phyloP scores from a whole-genome alignment of 2,888 invertebrate species.

The Dryococelus australis region DNA sequence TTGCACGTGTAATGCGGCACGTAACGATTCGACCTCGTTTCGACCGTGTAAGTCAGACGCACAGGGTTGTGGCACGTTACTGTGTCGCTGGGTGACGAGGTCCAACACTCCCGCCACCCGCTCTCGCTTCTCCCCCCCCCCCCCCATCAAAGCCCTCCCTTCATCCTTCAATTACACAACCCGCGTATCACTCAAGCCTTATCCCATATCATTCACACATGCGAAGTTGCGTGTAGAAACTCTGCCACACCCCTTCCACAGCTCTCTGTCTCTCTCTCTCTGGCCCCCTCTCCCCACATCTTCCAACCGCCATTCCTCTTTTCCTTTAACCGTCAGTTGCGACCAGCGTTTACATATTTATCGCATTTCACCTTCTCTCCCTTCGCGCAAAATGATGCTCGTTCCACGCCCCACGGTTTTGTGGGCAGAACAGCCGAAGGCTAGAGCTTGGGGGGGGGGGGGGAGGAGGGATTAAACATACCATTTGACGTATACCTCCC shows the following conservation, averaged over 20 bases:
- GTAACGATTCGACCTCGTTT: neutral
- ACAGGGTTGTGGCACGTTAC: neutral
- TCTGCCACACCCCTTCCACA: slow-evolving; percentile 17
- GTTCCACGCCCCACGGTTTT: neutral
- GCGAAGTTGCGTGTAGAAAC: slow-evolving; percentile 18
- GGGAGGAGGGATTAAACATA: no score
- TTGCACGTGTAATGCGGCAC: neutral
- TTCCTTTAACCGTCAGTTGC: slow-evolving; percentile 2
- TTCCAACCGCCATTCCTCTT: neutral
- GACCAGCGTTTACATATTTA: slow-evolving; percentile 26
- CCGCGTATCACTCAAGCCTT: slow-evolving; percentile 11
- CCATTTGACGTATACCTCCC: no score
- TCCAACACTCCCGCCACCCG: neutral
- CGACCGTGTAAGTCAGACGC: neutral
- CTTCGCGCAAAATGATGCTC: neutral
- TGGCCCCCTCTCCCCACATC: neutral
- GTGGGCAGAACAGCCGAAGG: no score
- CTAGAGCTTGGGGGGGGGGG: no score
- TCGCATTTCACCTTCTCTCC: slow-evolving; percentile 13
- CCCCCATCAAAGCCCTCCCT: neutral
- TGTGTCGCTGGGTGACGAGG: slow-evolving; percentile 4
- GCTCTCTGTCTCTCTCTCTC: neutral
- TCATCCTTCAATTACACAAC: neutral
- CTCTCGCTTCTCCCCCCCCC: neutral
- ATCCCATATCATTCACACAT: slow-evolving; percentile 25